Evolutionary conservation across 2,888 invertebrate species (phyloP), one percentile per base, ranked within the genome.

Genomic region (Coelogynopora nodosa): DNA sequence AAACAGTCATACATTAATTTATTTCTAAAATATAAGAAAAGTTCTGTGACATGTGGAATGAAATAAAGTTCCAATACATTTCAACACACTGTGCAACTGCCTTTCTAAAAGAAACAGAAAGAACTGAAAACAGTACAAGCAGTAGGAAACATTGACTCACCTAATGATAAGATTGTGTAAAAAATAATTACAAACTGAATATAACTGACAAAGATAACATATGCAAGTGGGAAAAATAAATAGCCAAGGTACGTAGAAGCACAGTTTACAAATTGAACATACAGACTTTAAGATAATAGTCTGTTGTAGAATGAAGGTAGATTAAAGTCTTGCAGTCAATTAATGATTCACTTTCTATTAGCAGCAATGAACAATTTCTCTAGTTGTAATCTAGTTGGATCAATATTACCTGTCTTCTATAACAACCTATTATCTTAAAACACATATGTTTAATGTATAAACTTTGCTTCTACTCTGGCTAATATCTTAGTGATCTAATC

Each of bases 301-400:
- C 49, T 49, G 18, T 49, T 49, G 18, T 49, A 49, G 18, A 10
- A 10, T 5, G 49, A 10, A 49, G 49, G 18, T 49, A 49, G 49
- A 49, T 49, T 49, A 74, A 74, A 74, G 18, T 26, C 27, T 74
- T 74, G 74, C 5, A 26, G 23, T 74, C 74, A 26, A 74, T 74
- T 74, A 26, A 74, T 74, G 23, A 74, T 74, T 74, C 27, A 26
- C 18, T 26, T 74, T 74, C 74, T 74, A 74, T 74, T n/a, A 74
- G 74, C 18, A 5, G 18, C 74, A 74, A 74, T 26, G 23, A 74
- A 74, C 23, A 5, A 74, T 26, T 74, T 74, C 74, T 74, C 74
- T 74, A 74, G 74, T 74, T 74, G 74, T 74, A 74, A 74, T 74
- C 74, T 74, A 74, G 74, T 74, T n/a, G n/a, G n/a, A n/a, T n/a